Percentiles rank a stretch among this genome's conserved stretches.
Conservation (phyloP, 2,888 invertebrate species). For the Lasioglossum pauxillum region DNA sequence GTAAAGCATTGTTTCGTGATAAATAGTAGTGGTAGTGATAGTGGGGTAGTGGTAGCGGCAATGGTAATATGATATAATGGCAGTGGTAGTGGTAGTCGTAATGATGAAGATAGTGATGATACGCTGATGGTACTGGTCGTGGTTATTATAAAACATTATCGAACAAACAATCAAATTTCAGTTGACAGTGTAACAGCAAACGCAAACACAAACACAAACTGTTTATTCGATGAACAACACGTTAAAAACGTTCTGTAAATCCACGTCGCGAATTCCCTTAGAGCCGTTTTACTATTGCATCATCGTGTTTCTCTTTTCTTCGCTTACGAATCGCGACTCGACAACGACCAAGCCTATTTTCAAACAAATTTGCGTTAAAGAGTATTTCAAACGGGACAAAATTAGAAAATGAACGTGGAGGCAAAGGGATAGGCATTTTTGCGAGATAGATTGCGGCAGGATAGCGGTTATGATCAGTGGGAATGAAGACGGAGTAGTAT, state of each 20-base stretch:
- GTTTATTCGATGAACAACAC: conserved; percentile 27
- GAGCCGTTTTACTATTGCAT: background rate
- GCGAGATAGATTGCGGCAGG: background rate
- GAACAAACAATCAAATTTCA: conserved; percentile 15
- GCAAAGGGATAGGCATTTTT: background rate
- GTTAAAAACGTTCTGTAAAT: background rate
- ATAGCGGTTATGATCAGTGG: background rate
- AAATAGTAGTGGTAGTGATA: background rate
- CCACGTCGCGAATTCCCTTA: background rate
- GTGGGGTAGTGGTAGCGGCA: background rate
- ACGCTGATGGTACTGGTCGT: background rate
- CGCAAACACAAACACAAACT: background rate
- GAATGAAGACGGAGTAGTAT: background rate
- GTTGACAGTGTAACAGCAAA: conserved; percentile 30
- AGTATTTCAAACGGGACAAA: background rate
- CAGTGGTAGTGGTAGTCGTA: background rate
- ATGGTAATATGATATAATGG: background rate
- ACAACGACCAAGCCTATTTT: background rate
- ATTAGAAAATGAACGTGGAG: background rate
- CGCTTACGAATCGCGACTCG: background rate
- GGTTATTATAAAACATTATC: conserved; percentile 18
- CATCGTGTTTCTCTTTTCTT: too few relatives aligned
- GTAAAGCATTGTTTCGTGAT: conserved; percentile 70
- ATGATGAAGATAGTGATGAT: background rate
- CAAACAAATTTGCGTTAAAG: background rate